Percentiles rank a stretch among this genome's conserved stretches.
Conservation (phyloP, 2,888 invertebrate genomes). For the Drosophila mimetica region DNA sequence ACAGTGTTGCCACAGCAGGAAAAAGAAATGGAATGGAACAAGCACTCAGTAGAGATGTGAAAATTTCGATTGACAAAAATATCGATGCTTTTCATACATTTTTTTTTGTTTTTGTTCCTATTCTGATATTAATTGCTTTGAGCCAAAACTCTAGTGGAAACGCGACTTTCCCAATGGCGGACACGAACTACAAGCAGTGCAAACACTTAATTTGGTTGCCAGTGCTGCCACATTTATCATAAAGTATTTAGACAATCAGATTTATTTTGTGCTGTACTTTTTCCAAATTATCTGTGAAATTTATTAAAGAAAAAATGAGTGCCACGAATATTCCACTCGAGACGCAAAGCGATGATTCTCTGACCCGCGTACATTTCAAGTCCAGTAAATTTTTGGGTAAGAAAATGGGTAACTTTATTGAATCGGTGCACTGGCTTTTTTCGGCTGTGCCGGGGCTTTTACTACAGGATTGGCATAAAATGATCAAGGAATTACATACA, state of each 20-base stretch:
- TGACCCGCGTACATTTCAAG: not conserved
- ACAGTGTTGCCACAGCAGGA: not conserved
- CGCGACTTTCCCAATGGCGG: too few relatives aligned
- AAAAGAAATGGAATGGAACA: too few relatives aligned
- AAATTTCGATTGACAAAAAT: not conserved
- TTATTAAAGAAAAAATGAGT: not conserved
- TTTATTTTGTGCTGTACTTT: not conserved
- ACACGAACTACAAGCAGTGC: too few relatives aligned
- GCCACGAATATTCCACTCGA: not conserved
- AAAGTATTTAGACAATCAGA: not conserved
- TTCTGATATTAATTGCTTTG: too few relatives aligned
- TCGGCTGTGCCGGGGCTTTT: constrained; percentile 27
- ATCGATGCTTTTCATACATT: not conserved
- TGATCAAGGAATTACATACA: too few relatives aligned
- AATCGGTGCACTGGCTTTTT: constrained; percentile 38
- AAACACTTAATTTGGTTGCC: not conserved
- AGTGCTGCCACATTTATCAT: not conserved
- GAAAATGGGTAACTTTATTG: constrained; percentile 24
- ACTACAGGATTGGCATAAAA: not conserved
- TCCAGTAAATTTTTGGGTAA: constrained; percentile 14
- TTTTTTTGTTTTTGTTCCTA: too few relatives aligned
- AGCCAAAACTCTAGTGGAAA: too few relatives aligned
- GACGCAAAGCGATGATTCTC: not conserved
- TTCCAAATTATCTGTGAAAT: constrained; percentile 1
- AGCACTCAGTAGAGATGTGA: too few relatives aligned